Conservation (phyloP, 2,113 vertebrate genomes). For the Orthonyx spaldingii region DNA sequence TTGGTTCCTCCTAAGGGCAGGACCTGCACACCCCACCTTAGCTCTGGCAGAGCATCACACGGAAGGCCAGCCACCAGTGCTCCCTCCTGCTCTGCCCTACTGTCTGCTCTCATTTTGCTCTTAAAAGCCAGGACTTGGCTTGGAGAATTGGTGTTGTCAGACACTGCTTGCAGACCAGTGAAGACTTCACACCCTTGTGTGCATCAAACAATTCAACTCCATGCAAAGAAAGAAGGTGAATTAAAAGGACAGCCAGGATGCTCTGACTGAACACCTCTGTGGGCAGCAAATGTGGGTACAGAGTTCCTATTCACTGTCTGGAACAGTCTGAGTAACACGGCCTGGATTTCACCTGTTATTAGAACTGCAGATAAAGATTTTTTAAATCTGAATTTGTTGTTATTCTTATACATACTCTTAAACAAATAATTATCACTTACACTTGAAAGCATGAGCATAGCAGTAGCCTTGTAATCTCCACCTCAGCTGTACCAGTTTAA, state of each 20-base stretch:
- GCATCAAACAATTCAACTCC: not conserved
- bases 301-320: not conserved
- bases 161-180: not conserved
- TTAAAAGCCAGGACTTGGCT: not conserved
- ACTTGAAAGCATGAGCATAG: not conserved
- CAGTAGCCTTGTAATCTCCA: not conserved
- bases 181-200: not conserved
- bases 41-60: not conserved
- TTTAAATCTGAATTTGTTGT: not conserved
- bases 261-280: not conserved
- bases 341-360: not conserved
- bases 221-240: not conserved
- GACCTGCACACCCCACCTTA: not conserved
- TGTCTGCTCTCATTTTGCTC: not conserved
- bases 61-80: not conserved
- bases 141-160: not conserved
- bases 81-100: not conserved
- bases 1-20: not conserved
- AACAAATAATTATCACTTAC: not conserved
- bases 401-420: not conserved
- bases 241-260: not conserved
- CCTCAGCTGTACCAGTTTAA: not conserved
- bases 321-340: not conserved
- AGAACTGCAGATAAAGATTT: not conserved
- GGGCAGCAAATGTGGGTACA: not conserved